Base-by-base conservation (phyloP, 2,888 invertebrate genomes). In the Opisthograptis luteolata region DNA sequence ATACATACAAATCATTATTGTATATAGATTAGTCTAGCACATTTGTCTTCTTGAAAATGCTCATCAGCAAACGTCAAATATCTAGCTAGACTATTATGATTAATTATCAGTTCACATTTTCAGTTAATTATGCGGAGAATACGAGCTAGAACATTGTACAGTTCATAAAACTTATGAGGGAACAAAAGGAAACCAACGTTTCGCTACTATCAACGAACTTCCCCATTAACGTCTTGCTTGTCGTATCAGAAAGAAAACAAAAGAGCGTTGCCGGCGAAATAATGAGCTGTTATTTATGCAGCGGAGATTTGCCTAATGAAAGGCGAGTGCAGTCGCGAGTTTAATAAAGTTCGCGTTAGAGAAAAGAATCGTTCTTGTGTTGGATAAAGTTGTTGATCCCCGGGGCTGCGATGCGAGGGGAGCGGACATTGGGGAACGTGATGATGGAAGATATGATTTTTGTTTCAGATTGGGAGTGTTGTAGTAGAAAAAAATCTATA, bases 301-400 rank as follows among this genome's bases (percentile, higher is more conserved):
- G 61, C 60, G 61, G 53, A 63, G 63, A 66, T 67, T 63, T 63
- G 66, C 50, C 59, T 67, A 68, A 74, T 71, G 70, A 66, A 70
- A 71, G 64, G 62, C 62, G 58, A 60, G 58, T 58, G 58, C 55
- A 58, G 56, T 55, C 46, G 57, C 55, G 70, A 68, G 59, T 73
- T 73, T 68, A 68, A 70, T 68, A 67, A 72, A 70, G 67, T 76
- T 75, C 62, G 51, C 25, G 48, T 40, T 48, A 44, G 58, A 44
- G 60, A 37, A 70, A 68, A 66, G 64, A 66, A 60, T 58, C 68
- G 71, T 71, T 73, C 66, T 70, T n/a, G n/a, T n/a, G n/a, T n/a
- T 64, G 62, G 70, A 64, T 58, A 43, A 74, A 75, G 72, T 78
- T 75, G 8, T 22, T 22, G 24, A 10, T 48, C 43, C 13, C 20